Percentiles rank a stretch among this genome's conserved stretches.
phyloP scores from a whole-genome alignment of 2,797 vertebrate genomes.

The Helicolenus hilgendorfi region DNA sequence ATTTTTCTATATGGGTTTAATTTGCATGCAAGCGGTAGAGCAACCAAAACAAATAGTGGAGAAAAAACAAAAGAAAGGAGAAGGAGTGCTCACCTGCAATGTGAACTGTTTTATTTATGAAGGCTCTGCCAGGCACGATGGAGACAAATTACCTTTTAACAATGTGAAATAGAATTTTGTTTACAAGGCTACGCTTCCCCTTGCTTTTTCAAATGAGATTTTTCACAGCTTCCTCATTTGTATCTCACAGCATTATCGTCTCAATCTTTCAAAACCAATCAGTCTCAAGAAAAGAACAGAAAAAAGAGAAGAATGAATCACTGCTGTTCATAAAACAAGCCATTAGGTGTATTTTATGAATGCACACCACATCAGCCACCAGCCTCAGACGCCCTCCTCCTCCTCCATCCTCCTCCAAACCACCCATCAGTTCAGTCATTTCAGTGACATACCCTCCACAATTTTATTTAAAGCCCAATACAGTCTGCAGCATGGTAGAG shows the following conservation, averaged over 20 bases:
- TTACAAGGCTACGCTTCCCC: slow-evolving; percentile 88
- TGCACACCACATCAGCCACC: slow-evolving; percentile 52
- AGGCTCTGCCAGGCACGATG: slow-evolving; percentile 85
- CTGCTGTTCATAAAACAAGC: slow-evolving; percentile 79
- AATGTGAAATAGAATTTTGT: slow-evolving; percentile 93
- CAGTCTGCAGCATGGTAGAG: slow-evolving; percentile 22
- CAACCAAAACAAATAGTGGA: slow-evolving; percentile 69
- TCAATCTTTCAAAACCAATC: slow-evolving; percentile 89
- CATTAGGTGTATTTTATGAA: slow-evolving; percentile 83
- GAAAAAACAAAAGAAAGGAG: slow-evolving; percentile 48
- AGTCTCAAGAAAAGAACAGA: slow-evolving; percentile 74
- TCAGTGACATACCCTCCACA: slow-evolving; percentile 32
- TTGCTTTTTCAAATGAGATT: slow-evolving; percentile 90
- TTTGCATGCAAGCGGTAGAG: slow-evolving; percentile 70
- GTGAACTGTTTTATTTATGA: slow-evolving; percentile 91
- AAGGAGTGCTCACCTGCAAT: slow-evolving; percentile 83
- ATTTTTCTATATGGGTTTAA: slow-evolving; percentile 49
- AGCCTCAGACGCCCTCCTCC: not conserved
- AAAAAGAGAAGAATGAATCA: slow-evolving; percentile 69
- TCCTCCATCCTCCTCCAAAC: slow-evolving; percentile 18
- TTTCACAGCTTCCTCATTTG: slow-evolving; percentile 88
- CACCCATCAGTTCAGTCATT: slow-evolving; percentile 56
- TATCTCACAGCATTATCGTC: slow-evolving; percentile 88
- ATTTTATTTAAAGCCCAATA: slow-evolving; percentile 71
- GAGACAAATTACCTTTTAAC: slow-evolving; percentile 93